These are phyloP conservation scores for Venustaconcha ellipsiformis DNA, from an alignment of 1,140 invertebrate species.

Conservation along the genomic window DNA sequence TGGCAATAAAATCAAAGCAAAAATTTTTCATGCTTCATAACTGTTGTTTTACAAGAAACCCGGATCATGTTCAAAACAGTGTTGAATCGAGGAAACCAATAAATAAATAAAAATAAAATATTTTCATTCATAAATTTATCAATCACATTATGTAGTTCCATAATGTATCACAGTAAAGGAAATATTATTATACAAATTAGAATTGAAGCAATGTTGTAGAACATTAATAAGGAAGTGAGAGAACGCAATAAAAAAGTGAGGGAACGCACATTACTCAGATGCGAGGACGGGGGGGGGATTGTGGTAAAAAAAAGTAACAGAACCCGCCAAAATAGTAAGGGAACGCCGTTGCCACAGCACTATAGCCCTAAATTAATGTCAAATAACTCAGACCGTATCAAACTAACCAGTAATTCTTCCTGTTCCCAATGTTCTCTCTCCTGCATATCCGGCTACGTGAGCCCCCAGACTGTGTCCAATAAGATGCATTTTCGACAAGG, in stretches of 20 bases:
- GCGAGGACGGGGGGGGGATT: too few species aligned
- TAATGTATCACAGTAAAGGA: not conserved
- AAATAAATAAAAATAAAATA: too few species aligned
- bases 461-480: conserved; percentile 93
- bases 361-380: not conserved
- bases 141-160: not conserved
- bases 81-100: too few species aligned
- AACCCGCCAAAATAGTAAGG: not conserved
- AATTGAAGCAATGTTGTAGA: not conserved
- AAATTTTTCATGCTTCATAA: too few species aligned
- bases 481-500: conserved; percentile 73
- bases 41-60: too few species aligned
- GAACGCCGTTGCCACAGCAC: not conserved
- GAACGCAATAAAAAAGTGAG: not conserved
- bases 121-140: not conserved
- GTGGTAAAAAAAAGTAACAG: not conserved
- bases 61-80: too few species aligned
- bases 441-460: conserved; percentile 89
- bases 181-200: not conserved
- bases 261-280: too few species aligned
- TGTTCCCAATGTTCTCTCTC: conserved; percentile 84
- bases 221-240: not conserved
- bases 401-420: conserved; percentile 77
- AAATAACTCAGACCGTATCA: not conserved
- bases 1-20: too few species aligned